Conservation (phyloP, 2,888 invertebrate species). For the Ennomos quercinarius region DNA sequence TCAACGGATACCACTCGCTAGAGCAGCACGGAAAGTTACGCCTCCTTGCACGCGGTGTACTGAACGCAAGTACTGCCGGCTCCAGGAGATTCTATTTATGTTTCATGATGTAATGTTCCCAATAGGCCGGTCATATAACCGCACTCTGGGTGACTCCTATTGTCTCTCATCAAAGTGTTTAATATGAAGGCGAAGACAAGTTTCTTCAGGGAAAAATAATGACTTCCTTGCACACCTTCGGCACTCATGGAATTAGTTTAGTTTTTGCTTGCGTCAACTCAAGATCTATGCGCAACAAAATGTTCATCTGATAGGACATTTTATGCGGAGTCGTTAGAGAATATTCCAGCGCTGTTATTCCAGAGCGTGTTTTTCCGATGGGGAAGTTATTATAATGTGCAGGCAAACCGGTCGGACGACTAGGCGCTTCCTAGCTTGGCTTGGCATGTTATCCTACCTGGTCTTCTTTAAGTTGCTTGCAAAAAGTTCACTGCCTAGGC, state of each 20-base stretch:
- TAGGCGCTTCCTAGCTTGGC: slow-evolving; percentile 52
- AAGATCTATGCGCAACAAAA: slow-evolving; percentile 31
- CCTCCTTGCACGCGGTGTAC: slow-evolving; percentile 74
- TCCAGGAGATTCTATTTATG: slow-evolving; percentile 83
- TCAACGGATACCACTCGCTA: slow-evolving; percentile 61
- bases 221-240: slow-evolving; percentile 38
- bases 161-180: slow-evolving; percentile 48
- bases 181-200: slow-evolving; percentile 48
- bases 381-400: slow-evolving; percentile 66
- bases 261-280: slow-evolving; percentile 37
- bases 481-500: slow-evolving; percentile 56
- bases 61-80: slow-evolving; percentile 65
- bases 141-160: slow-evolving; percentile 54
- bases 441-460: slow-evolving; percentile 57
- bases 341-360: slow-evolving; percentile 51
- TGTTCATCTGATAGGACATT: slow-evolving; percentile 45
- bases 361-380: slow-evolving; percentile 62
- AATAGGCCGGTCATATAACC: slow-evolving; percentile 63
- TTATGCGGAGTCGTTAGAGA: slow-evolving; percentile 52
- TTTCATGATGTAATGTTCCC: slow-evolving; percentile 76
- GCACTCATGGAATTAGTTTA: slow-evolving; percentile 38
- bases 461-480: slow-evolving; percentile 52
- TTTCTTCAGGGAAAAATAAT: slow-evolving; percentile 38
- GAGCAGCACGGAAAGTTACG: slow-evolving; percentile 72
- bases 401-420: slow-evolving; percentile 61